Conservation (phyloP, 2,888 invertebrate genomes). For the Neelides folsomi region DNA sequence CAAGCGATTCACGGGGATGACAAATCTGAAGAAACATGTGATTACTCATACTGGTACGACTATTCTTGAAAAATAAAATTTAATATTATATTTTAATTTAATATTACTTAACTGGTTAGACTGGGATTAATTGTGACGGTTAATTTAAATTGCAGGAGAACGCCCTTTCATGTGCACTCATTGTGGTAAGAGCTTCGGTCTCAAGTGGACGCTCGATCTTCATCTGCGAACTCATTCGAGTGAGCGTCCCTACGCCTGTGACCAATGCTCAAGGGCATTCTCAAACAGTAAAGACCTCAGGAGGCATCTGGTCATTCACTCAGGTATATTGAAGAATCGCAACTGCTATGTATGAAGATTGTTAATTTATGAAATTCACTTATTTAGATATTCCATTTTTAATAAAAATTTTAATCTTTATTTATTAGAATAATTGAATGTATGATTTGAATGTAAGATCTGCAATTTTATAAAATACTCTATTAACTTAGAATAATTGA, state of each 20-base stretch:
- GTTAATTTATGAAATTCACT: not conserved
- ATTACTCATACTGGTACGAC: constrained; percentile 45
- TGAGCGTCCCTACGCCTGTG: constrained; percentile 48
- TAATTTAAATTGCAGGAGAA: constrained; percentile 39
- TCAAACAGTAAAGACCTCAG: constrained; percentile 54
- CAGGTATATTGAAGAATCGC: constrained; percentile 45
- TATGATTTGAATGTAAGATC: not conserved
- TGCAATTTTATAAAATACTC: not conserved
- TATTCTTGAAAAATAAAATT: not conserved
- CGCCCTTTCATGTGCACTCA: constrained; percentile 46
- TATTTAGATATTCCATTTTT: not conserved
- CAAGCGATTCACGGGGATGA: constrained; percentile 49
- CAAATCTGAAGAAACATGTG: constrained; percentile 55
- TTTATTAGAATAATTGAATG: not conserved
- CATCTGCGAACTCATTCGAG: constrained; percentile 46
- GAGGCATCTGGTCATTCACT: constrained; percentile 55
- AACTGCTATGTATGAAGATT: not conserved
- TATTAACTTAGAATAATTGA: too few species aligned
- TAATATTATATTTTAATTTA: not conserved
- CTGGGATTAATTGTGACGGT: not conserved
- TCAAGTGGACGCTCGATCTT: constrained; percentile 46
- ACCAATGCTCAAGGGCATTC: constrained; percentile 53
- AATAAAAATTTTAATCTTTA: not conserved
- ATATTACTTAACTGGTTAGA: not conserved
- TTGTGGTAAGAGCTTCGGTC: constrained; percentile 49